Evolutionary conservation across 92 coral and sea anemone genomes (phyloP), one percentile per base, ranked within the genome.

Genomic region (Epizoanthus ramosus): DNA sequence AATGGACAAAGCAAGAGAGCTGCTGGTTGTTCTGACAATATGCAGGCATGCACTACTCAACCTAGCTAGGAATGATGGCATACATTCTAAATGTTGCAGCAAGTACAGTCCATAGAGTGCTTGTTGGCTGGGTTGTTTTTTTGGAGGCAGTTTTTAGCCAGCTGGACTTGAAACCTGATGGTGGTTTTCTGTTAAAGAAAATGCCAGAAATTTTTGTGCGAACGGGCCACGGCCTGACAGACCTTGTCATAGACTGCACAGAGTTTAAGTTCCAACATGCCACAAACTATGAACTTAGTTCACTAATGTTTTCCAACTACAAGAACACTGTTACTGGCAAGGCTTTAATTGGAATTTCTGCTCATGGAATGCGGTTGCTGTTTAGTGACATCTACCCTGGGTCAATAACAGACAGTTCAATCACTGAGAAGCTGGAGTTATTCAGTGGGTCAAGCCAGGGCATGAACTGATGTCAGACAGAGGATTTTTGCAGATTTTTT

Each of bases 401-500:
- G 33, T 87, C 86, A 70, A 87, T 80, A 43, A 60, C 86, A 23
- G 86, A 80, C 47, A 80, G 69, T 33, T 16, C 37, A 14, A 63
- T 80, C 37, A 80, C 90, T 17, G 85, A 80, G 35, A 70, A 41
- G 17, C 58, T 1, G 69, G 68, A 19, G 81, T 37, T 73, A 14
- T 73, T 73, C 54, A 63, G 28, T 64, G 74, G 82, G 70, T 81
- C 45, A 25, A 73, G 68, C 73, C 65, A 69, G 90, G 58, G 19
- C 90, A 86, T 73, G 83, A 86, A 80, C 77, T 86, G 16, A 86
- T 86, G 83, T 71, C 82, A 45, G 86, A 80, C 83, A 86, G 80
- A 53, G 90, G 90, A 22, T 87, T 80, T 87, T n/a, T n/a, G n/a
- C n/a, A n/a, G n/a, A n/a, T n/a, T n/a, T n/a, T n/a, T n/a, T n/a